Percentiles rank a stretch among this genome's conserved stretches.
These are phyloP conservation scores for Trichacis sp. DNA, from an alignment of 2,888 invertebrate genomes.

Conservation along the genomic window DNA sequence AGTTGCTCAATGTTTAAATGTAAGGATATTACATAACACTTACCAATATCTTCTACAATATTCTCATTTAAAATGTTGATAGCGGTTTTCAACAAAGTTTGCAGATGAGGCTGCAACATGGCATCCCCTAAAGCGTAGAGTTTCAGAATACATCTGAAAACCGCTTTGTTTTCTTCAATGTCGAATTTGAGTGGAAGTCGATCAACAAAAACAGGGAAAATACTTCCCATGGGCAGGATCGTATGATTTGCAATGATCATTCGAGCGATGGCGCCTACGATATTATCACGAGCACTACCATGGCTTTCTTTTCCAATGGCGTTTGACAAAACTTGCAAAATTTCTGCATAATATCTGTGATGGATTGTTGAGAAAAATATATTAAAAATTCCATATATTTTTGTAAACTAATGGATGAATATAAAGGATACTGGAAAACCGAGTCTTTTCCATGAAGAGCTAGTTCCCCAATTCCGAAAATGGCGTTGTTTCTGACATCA, in stretches of 20 bases:
- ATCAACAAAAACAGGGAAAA: constrained; percentile 79
- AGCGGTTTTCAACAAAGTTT: constrained; percentile 72
- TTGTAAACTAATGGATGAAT: too few species aligned
- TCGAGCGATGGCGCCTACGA: constrained; percentile 82
- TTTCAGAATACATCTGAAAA: constrained; percentile 76
- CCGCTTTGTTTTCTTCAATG: constrained; percentile 79
- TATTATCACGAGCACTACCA: constrained; percentile 79
- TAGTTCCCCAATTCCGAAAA: constrained; percentile 82
- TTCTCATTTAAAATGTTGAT: constrained; percentile 73
- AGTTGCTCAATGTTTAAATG: too few species aligned
- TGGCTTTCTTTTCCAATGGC: constrained; percentile 77
- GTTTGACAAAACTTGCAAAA: constrained; percentile 77
- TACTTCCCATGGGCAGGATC: constrained; percentile 78
- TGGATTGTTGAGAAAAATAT: too few species aligned
- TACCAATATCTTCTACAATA: constrained; percentile 69
- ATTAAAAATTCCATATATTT: too few species aligned
- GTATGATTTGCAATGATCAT: constrained; percentile 77
- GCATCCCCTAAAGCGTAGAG: constrained; percentile 76
- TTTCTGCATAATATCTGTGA: constrained; percentile 74
- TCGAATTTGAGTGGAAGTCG: constrained; percentile 81
- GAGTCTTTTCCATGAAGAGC: constrained; percentile 76
- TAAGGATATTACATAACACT: constrained; percentile 1
- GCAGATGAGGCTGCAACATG: constrained; percentile 71
- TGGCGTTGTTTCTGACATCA: constrained; percentile 82
- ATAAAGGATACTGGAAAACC: constrained; percentile 73